Percentiles rank a stretch among this genome's conserved stretches.
Conservation (phyloP, 2,888 invertebrate species). For the Caprella mutica region DNA sequence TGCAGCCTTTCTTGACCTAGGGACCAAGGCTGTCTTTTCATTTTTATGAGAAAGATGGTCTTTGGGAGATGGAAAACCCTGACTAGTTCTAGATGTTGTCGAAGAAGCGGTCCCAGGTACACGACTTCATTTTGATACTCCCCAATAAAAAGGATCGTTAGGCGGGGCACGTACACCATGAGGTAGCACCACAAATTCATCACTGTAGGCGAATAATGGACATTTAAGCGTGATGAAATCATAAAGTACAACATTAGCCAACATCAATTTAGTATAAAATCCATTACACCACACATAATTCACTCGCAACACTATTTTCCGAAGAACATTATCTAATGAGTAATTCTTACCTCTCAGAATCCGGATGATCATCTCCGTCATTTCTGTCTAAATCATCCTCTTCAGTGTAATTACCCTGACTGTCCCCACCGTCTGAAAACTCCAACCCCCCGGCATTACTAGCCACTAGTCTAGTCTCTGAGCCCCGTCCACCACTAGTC, state of each 20-base stretch:
- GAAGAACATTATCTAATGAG: too few species aligned
- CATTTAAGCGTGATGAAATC: background rate
- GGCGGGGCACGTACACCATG: conserved; percentile 26
- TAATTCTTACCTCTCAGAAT: conserved; percentile 26
- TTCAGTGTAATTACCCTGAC: conserved; percentile 31
- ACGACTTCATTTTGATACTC: conserved; percentile 31
- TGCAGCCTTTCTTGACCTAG: too few species aligned
- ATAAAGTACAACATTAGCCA: conserved; percentile 9
- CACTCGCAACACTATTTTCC: background rate
- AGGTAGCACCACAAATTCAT: conserved; percentile 33
- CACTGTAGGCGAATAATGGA: conserved; percentile 23
- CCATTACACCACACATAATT: background rate
- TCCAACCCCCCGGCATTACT: conserved; percentile 25
- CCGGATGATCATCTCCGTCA: conserved; percentile 29
- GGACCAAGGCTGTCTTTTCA: conserved; percentile 6
- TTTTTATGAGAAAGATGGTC: conserved; percentile 21
- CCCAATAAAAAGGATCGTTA: conserved; percentile 29
- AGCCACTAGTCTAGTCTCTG: conserved; percentile 26
- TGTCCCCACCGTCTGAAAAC: conserved; percentile 31
- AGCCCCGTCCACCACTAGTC: conserved; percentile 30
- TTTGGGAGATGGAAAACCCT: too few species aligned
- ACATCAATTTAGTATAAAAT: background rate
- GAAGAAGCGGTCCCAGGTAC: conserved; percentile 11
- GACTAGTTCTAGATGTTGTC: too few species aligned
- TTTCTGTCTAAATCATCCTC: conserved; percentile 30